These are phyloP conservation scores for Merluccius polli DNA, from an alignment of 2,797 vertebrate genomes.

Conservation along the genomic window DNA sequence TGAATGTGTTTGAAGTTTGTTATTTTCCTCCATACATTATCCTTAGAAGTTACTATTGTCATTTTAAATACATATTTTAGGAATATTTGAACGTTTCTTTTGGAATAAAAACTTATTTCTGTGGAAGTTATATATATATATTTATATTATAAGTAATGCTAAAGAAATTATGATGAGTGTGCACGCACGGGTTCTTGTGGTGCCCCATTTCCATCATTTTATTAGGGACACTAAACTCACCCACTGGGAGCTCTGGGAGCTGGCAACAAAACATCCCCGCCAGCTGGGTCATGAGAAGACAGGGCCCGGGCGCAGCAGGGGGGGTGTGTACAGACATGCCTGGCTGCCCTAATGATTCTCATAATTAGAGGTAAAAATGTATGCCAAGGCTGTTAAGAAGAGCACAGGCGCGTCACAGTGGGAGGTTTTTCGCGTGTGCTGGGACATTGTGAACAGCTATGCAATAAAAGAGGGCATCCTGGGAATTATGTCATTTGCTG, in stretches of 20 bases:
- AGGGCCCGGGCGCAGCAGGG: not conserved
- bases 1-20: too few species aligned
- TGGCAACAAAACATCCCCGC: conserved; percentile 25
- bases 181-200: not conserved
- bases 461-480: conserved; percentile 29
- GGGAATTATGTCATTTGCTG: conserved; percentile 32
- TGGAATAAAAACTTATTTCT: not conserved
- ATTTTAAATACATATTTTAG: not conserved
- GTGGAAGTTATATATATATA: too few species aligned
- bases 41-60: too few species aligned
- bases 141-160: not conserved
- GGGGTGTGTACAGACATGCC: conserved; percentile 26
- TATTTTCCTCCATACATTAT: too few species aligned
- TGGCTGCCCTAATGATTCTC: conserved; percentile 21
- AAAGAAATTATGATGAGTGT: conserved; percentile 1
- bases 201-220: conserved; percentile 11
- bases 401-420: conserved; percentile 15
- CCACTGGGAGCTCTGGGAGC: not conserved
- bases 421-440: conserved; percentile 20
- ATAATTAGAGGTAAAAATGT: conserved; percentile 42
- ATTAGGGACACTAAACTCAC: conserved; percentile 37
- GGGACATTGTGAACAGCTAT: conserved; percentile 27
- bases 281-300: conserved; percentile 3
- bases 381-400: conserved; percentile 36
- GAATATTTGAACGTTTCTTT: not conserved